A percentile compares a stretch with the other conserved stretches of the same genome.
Evolutionary conservation across 1,140 invertebrate genomes (phyloP).

Genomic region (Drosophila biarmipes): DNA sequence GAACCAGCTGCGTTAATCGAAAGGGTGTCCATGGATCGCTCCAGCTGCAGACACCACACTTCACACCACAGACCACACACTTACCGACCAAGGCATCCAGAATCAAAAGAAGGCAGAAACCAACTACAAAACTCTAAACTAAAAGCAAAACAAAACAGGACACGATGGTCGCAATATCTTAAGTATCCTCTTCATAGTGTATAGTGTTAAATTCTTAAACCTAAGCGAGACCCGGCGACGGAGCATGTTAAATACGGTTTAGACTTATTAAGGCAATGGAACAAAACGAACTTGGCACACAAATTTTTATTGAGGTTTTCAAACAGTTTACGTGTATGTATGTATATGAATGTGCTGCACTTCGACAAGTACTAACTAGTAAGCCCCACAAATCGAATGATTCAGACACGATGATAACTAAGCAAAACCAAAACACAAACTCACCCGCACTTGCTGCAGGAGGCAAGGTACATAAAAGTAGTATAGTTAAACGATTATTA

Average conservation of each 20-base stretch:
- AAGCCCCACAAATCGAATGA: conserved; percentile 61
- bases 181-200: conserved; percentile 79
- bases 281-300: conserved; percentile 62
- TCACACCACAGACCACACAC: conserved; percentile 17
- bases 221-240: conserved; percentile 34
- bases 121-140: conserved; percentile 65
- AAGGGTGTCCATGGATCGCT: conserved; percentile 15
- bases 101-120: conserved; percentile 64
- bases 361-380: conserved; percentile 49
- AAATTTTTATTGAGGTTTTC: conserved; percentile 71
- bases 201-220: conserved; percentile 73
- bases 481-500: conserved; percentile 13
- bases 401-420: conserved; percentile 53
- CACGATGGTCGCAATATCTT: conserved; percentile 80
- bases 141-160: conserved; percentile 62
- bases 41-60: conserved; percentile 36
- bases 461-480: conserved; percentile 43
- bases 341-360: conserved; percentile 24
- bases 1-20: conserved; percentile 77
- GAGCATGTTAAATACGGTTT: conserved; percentile 68
- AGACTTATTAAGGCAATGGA: conserved; percentile 72
- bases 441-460: conserved; percentile 55
- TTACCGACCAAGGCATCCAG: conserved; percentile 60
- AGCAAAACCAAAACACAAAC: conserved; percentile 66
- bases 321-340: conserved; percentile 31